phyloP scores from a whole-genome alignment of 2,797 vertebrate species.

The Phrynocephalus forsythii region DNA sequence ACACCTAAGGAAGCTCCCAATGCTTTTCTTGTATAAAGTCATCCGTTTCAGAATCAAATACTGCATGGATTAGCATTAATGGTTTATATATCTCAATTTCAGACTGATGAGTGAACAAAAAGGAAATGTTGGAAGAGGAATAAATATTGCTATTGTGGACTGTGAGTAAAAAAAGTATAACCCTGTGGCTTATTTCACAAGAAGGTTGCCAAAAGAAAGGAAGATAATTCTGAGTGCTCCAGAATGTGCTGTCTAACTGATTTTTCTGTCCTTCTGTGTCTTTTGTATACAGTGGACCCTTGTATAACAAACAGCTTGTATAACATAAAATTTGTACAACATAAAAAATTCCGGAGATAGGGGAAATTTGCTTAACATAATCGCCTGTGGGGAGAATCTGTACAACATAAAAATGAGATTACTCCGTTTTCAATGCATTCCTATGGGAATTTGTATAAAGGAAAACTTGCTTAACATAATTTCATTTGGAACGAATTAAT shows the following conservation, averaged over 20 bases:
- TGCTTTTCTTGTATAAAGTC: constrained; percentile 21
- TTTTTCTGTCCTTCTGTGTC: background rate
- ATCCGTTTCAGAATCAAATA: constrained; percentile 5
- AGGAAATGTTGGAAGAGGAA: constrained; percentile 72
- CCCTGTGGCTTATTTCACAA: background rate
- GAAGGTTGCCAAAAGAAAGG: background rate
- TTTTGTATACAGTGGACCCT: background rate
- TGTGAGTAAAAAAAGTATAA: constrained; percentile 72
- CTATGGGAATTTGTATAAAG: no score
- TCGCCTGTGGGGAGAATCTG: no score
- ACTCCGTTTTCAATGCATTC: no score
- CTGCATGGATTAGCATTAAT: constrained; percentile 25
- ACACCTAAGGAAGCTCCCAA: background rate
- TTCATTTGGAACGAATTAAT: no score
- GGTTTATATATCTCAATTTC: constrained; percentile 56
- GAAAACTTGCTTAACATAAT: no score
- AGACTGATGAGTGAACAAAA: constrained; percentile 73
- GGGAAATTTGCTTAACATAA: no score
- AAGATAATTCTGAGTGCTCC: background rate
- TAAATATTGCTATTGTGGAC: constrained; percentile 78
- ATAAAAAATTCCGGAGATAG: no score
- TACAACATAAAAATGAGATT: no score
- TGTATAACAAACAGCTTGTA: no score
- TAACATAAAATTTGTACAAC: no score
- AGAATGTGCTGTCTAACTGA: background rate